phyloP scores from a whole-genome alignment of 2,888 invertebrate species.

The Cheilosia vulpina region DNA sequence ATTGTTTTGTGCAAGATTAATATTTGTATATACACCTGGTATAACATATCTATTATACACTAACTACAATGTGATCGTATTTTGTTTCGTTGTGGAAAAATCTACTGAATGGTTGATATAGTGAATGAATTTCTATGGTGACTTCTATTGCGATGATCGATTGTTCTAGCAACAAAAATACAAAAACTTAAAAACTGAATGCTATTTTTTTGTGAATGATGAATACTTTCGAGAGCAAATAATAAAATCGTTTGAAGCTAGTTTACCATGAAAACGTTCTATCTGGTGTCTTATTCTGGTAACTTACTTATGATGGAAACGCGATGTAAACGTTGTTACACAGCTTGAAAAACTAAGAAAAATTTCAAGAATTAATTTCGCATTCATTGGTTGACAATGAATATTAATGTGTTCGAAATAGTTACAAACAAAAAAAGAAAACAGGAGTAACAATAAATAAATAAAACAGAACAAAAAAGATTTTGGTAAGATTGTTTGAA shows the following conservation, averaged over 20 bases:
- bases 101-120: constrained; percentile 56
- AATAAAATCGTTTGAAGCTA: constrained; percentile 36
- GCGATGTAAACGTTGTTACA: constrained; percentile 82
- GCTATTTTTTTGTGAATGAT: constrained; percentile 30
- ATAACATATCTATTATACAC: constrained; percentile 4
- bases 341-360: constrained; percentile 81
- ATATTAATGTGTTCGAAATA: background rate
- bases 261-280: constrained; percentile 25
- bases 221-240: constrained; percentile 45
- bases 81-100: constrained; percentile 8
- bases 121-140: constrained; percentile 46
- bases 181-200: constrained; percentile 8
- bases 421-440: background rate
- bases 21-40: constrained; percentile 41
- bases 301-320: constrained; percentile 82
- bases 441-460: background rate
- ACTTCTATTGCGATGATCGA: constrained; percentile 33
- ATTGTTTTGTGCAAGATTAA: constrained; percentile 6
- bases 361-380: constrained; percentile 30
- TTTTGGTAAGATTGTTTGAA: no score
- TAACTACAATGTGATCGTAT: constrained; percentile 18
- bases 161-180: constrained; percentile 23
- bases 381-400: constrained; percentile 13
- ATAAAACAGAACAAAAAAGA: background rate
- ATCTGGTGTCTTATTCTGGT: constrained; percentile 77